Base-by-base conservation (phyloP, 1,140 invertebrate species). In the Anastatus disparis region DNA sequence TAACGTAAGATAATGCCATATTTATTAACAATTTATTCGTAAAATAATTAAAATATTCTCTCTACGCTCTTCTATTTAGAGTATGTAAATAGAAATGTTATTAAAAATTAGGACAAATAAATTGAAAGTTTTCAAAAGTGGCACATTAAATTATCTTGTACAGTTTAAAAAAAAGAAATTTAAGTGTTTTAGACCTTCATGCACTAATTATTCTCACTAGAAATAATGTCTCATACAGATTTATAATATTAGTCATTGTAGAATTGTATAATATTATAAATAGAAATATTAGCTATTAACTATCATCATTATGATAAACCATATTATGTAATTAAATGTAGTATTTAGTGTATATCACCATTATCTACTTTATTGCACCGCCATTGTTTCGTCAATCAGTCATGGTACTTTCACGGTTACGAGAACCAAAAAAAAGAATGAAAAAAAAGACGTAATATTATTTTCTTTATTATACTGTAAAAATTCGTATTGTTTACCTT, bases 361-460 rank as follows among this genome's bases (percentile, higher is more conserved):
- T 24, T 15, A 26, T 42, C 24, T 58, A 61, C n/a, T 62, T 53
- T 38, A 50, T 31, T 71, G 76, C 82, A 82, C 75, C 78, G 58
- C 68, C 82, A 84, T 84, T 79, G 53, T 64, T 40, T 61, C 66
- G 61, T 75, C 65, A 76, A 69, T 75, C 59, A 65, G 70, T 74
- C 71, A 71, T 75, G 78, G 81, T 82, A 83, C 79, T 80, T 83
- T 84, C 81, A 81, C 82, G 80, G 80, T 82, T 72, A n/a, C 17
- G 8, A 40, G 44, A 55, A 22, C 20, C 42, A 58, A 55, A 24
- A 12, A 31, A 15, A 42, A 22, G 24, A 55, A 6, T 6, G 31
- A 6, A 35, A 35, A 35, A 35, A 35, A 35, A 6, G 10, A 35
- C 31, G 10, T 35, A 35, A 10, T 35, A 10, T 35, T 35, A 6